Evolutionary conservation across 2,888 invertebrate genomes (phyloP), one percentile per base, ranked within the genome.

Genomic region (Heliconius ethilla): DNA sequence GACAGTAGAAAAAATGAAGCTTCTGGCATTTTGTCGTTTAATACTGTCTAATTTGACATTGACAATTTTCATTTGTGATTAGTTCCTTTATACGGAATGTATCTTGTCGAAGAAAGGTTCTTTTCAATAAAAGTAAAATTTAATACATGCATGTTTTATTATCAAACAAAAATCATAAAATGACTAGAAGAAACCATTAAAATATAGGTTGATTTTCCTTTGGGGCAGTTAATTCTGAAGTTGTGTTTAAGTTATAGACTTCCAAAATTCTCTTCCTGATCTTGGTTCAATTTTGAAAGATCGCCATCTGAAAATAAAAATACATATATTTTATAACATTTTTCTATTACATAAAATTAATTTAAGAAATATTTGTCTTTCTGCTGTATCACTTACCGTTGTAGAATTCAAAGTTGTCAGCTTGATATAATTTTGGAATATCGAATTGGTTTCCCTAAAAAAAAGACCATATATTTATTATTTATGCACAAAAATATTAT

Each of bases 361-460:
- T 51, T 51, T 6, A 51, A 22, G 18, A 51, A 18, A 0, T 51
- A 51, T 51, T 51, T 51, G 2, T 18, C 18, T 18, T 11, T 45
- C 22, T n/a, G 27, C 25, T 15, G 2, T n/a, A 59, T 40, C 33
- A 79, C 80, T 83, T 85, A 91, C 91, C 89, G 84, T 85, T 87
- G 80, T 89, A 90, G 40, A 82, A 81, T 76, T 86, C 84, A 78
- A 84, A 83, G 74, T 85, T 86, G 81, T 89, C 89, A 45, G 84
- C 76, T 78, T 89, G 87, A 83, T 93, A 92, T 75, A 90, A 85
- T 80, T 94, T 94, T 33, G 94, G 94, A 78, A 94, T 94, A 81
- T 94, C 92, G 75, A 84, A 94, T 55, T 89, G 90, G 79, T 92
- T 93, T 86, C 89, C 90, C 94, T 94, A 86, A 89, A 77, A 82